Conservation (phyloP, 2,888 invertebrate species). For the Salpingus planirostris region DNA sequence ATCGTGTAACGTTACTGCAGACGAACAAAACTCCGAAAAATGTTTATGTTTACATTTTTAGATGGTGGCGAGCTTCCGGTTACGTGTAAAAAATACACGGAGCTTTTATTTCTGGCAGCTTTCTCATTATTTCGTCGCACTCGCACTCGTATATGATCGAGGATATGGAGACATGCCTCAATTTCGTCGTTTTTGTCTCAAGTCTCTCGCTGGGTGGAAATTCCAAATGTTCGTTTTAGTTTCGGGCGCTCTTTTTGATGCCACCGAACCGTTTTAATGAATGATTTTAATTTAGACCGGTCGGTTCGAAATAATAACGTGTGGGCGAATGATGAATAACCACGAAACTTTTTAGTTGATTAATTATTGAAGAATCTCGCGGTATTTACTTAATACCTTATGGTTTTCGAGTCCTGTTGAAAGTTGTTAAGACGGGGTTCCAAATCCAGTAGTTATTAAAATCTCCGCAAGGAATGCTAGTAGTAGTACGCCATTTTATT, state of each 20-base stretch:
- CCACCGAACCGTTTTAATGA: slow-evolving; percentile 14
- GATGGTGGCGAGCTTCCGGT: slow-evolving; percentile 26
- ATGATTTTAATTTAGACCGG: slow-evolving; percentile 11
- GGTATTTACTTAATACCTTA: no score
- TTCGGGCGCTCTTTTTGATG: slow-evolving; percentile 9
- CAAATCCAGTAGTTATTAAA: no score
- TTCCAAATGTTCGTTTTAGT: no score
- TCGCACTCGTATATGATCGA: slow-evolving; percentile 8
- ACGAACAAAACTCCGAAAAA: slow-evolving; percentile 7
- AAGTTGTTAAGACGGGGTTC: no score
- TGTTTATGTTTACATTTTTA: slow-evolving; percentile 21
- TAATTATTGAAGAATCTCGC: no score
- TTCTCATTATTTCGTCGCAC: slow-evolving; percentile 2
- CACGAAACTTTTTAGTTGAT: no score
- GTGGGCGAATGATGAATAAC: slow-evolving; percentile 11
- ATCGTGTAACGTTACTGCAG: no score
- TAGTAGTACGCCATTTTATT: no score
- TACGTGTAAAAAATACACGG: slow-evolving; percentile 15
- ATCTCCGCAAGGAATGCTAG: no score
- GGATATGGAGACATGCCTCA: slow-evolving; percentile 5
- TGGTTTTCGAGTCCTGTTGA: no score
- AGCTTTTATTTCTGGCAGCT: slow-evolving; percentile 12
- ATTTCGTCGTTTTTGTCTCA: slow-evolving; percentile 3
- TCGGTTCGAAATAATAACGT: no score
- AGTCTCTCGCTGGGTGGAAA: no score